phyloP scores from a whole-genome alignment of 23 tunicate genomes.

The Ascidia mentula region DNA sequence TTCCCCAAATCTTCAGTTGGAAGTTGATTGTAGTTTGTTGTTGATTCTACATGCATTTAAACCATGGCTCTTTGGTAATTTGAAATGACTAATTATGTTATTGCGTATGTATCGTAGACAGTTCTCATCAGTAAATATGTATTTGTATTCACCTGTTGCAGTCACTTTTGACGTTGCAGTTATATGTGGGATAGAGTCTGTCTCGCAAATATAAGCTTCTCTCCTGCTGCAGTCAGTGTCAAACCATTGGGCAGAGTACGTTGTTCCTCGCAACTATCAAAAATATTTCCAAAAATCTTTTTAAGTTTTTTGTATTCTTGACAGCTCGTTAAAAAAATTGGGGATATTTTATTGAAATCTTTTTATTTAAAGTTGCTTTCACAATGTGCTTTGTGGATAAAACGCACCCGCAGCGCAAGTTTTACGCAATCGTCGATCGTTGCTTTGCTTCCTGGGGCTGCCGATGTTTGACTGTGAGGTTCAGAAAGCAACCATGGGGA shows the following conservation, averaged over 20 bases:
- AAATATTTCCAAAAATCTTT: too few relatives aligned
- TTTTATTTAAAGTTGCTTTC: not conserved
- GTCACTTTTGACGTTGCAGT: not conserved
- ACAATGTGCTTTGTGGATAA: not conserved
- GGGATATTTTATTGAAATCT: not conserved
- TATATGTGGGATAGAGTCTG: not conserved
- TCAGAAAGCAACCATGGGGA: not conserved
- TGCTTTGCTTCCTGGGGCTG: slow-evolving; percentile 6
- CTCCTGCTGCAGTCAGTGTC: not conserved
- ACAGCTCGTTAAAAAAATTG: not conserved
- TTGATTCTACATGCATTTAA: too few relatives aligned
- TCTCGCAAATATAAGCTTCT: not conserved
- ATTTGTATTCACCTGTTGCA: not conserved
- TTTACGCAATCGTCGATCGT: not conserved
- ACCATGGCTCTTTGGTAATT: too few relatives aligned
- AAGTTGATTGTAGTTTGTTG: too few relatives aligned
- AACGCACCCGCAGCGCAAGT: not conserved
- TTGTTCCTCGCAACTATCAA: not conserved
- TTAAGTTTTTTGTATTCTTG: too few relatives aligned
- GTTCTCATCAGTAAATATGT: too few relatives aligned
- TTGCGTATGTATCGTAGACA: too few relatives aligned
- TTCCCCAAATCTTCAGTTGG: not conserved
- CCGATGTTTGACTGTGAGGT: not conserved
- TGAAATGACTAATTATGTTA: too few relatives aligned
- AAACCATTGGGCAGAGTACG: not conserved